Conservation (phyloP, 64 coral and sea anemone species). For the Actinia tenebrosa region DNA sequence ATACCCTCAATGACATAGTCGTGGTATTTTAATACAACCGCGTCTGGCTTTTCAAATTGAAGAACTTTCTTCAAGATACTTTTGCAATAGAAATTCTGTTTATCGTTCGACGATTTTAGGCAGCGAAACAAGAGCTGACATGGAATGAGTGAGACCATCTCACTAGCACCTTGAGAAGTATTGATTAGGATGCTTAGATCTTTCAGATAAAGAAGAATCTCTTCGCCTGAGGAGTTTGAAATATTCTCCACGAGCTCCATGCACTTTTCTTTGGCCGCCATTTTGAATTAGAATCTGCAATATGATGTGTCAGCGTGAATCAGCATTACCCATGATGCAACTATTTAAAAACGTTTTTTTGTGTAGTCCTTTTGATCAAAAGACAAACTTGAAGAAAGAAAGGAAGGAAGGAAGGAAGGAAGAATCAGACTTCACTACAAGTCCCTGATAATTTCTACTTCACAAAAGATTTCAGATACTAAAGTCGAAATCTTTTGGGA, state of each 20-base stretch:
- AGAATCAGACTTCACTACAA: too few species aligned
- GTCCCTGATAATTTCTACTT: too few species aligned
- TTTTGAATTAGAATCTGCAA: conserved; percentile 56
- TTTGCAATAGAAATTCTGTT: conserved; percentile 75
- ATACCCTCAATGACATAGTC: conserved; percentile 83
- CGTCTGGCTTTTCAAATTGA: conserved; percentile 68
- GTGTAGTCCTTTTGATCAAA: too few species aligned
- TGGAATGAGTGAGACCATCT: conserved; percentile 51
- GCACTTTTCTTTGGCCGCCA: conserved; percentile 66
- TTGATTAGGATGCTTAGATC: conserved; percentile 67
- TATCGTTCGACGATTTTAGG: conserved; percentile 62
- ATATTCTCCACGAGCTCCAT: conserved; percentile 62
- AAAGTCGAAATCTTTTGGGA: too few species aligned
- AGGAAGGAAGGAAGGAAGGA: too few species aligned
- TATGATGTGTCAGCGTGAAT: conserved; percentile 20
- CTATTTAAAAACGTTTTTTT: too few species aligned
- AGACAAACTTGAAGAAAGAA: too few species aligned
- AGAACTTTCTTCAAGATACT: conserved; percentile 82
- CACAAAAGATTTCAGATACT: too few species aligned
- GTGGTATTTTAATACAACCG: conserved; percentile 56
- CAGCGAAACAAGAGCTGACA: conserved; percentile 57
- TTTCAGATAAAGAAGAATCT: conserved; percentile 42
- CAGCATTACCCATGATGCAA: conserved; percentile 6
- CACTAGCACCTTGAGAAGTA: conserved; percentile 45
- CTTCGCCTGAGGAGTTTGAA: conserved; percentile 60